These are phyloP conservation scores for Amia ocellicauda DNA, from an alignment of 2,113 vertebrate species.

Conservation along the genomic window DNA sequence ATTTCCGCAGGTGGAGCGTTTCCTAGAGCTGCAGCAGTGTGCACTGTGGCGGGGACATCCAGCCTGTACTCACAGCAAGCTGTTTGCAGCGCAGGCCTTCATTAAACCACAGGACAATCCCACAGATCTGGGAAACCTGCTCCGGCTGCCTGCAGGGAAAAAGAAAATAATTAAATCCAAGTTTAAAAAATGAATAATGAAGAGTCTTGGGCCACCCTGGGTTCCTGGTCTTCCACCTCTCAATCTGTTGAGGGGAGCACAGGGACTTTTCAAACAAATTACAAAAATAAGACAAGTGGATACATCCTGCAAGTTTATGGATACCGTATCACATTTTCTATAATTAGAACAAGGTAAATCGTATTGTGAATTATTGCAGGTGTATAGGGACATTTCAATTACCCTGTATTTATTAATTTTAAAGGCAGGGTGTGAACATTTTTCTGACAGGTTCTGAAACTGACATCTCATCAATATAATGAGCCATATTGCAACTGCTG, in stretches of 20 bases:
- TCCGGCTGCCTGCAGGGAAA: slow-evolving; percentile 28
- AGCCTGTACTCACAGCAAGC: slow-evolving; percentile 52
- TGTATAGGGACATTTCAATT: too few relatives aligned
- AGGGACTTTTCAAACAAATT: not conserved
- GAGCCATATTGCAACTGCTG: too few relatives aligned
- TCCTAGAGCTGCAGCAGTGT: slow-evolving; percentile 34
- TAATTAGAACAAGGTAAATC: too few relatives aligned
- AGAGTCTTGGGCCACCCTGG: too few relatives aligned
- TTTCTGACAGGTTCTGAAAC: not conserved
- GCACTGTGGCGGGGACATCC: slow-evolving; percentile 50
- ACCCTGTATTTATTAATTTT: too few relatives aligned
- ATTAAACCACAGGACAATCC: slow-evolving; percentile 53
- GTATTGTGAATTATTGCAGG: too few relatives aligned
- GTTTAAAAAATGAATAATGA: not conserved
- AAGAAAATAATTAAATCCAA: not conserved
- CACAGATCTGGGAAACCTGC: slow-evolving; percentile 38
- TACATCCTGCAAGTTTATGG: too few relatives aligned
- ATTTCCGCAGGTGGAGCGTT: slow-evolving; percentile 22
- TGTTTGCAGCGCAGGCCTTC: slow-evolving; percentile 65
- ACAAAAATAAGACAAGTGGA: too few relatives aligned
- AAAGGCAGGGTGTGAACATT: too few relatives aligned
- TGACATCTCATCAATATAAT: too few relatives aligned
- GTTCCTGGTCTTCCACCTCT: too few relatives aligned
- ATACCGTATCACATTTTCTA: too few relatives aligned
- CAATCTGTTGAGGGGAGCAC: not conserved